These are phyloP conservation scores for Saccostrea echinata DNA, from an alignment of 1,140 invertebrate genomes.

Conservation along the genomic window DNA sequence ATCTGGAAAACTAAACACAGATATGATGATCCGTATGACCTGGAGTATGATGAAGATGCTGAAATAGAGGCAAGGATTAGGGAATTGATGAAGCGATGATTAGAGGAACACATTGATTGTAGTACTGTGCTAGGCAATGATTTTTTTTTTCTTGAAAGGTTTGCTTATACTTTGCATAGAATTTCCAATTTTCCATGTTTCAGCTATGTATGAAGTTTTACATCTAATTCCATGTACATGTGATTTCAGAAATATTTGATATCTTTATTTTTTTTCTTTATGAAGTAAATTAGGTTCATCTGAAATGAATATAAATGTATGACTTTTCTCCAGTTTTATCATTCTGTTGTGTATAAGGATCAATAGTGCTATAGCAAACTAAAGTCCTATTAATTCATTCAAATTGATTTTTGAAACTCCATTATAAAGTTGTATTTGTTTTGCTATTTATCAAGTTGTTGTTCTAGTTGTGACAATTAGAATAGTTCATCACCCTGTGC, in stretches of 20 bases:
- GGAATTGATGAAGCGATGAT: slow-evolving; percentile 50
- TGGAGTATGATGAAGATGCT: slow-evolving; percentile 53
- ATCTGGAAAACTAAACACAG: slow-evolving; percentile 49
- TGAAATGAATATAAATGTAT: too few species aligned
- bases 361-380: too few species aligned
- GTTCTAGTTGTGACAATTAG: background rate
- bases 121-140: background rate
- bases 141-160: background rate
- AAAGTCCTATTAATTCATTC: background rate
- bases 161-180: background rate
- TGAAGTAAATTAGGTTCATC: too few species aligned
- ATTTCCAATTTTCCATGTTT: background rate
- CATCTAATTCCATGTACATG: background rate
- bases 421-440: background rate
- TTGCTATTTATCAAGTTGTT: background rate
- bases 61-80: slow-evolving; percentile 59
- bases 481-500: background rate
- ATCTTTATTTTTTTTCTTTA: too few species aligned
- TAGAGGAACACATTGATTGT: background rate
- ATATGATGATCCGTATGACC: slow-evolving; percentile 51
- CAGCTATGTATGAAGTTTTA: background rate
- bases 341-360: too few species aligned
- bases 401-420: background rate
- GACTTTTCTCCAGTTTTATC: too few species aligned
- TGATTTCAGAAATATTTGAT: background rate